Percentiles rank a stretch among this genome's conserved stretches.
Conservation (phyloP, 2,888 invertebrate genomes). For the Brenthis ino region DNA sequence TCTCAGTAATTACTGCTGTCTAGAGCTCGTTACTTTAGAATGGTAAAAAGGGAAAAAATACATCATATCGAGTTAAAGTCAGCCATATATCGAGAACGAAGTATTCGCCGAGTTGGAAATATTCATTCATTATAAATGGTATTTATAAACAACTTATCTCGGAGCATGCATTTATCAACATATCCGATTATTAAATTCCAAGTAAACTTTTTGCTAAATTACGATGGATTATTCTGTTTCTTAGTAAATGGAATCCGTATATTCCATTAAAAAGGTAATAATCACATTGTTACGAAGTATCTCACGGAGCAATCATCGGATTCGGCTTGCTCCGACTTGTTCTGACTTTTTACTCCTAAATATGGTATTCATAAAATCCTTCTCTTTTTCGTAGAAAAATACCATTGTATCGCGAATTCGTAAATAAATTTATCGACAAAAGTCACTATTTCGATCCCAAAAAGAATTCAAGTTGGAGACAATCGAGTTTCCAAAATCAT, state of each 20-base stretch:
- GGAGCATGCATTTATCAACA: conserved; percentile 24
- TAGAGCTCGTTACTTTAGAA: conserved; percentile 15
- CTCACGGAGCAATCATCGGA: conserved; percentile 54
- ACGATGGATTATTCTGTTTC: conserved; percentile 28
- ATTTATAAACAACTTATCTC: conserved; percentile 24
- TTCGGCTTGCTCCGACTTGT: conserved; percentile 40
- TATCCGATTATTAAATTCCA: conserved; percentile 30
- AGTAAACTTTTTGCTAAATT: conserved; percentile 26
- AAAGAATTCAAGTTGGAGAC: conserved; percentile 31
- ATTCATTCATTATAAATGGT: conserved; percentile 26
- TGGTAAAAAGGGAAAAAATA: conserved; percentile 14
- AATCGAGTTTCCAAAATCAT: conserved; percentile 39
- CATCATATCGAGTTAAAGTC: conserved; percentile 15
- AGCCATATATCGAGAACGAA: conserved; percentile 15
- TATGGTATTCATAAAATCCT: conserved; percentile 59
- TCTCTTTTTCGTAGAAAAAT: conserved; percentile 51
- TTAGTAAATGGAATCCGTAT: conserved; percentile 30
- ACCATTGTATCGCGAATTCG: conserved; percentile 38
- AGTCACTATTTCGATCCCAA: conserved; percentile 31
- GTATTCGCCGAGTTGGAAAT: conserved; percentile 27
- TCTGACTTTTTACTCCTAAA: conserved; percentile 45
- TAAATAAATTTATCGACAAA: conserved; percentile 32
- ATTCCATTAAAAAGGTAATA: conserved; percentile 43
- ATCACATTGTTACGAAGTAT: conserved; percentile 55
- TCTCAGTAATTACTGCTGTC: conserved; percentile 14